Evolutionary conservation across 2,113 vertebrate species (phyloP), one percentile per base, ranked within the genome.

Genomic region (Varanus komodoensis): DNA sequence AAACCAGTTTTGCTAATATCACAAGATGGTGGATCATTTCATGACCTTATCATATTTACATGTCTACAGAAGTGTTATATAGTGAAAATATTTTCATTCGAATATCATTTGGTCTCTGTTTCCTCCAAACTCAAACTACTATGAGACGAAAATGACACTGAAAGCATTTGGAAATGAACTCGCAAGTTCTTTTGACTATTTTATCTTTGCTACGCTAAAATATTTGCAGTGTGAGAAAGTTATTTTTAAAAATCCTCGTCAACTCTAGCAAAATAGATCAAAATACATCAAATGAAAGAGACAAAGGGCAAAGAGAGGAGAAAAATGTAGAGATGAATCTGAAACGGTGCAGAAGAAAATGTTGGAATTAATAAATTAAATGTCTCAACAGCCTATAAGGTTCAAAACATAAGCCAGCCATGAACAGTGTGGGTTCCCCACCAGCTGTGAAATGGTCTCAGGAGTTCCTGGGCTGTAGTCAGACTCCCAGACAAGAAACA

Each of bases 111-210:
- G 64, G 44, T 93, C 64, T 85, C 68, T 32, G 34, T 91, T 91
- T 89, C 89, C 83, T 88, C 69, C 82, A 93, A 92, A 75, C 80
- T 79, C 85, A 85, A 84, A 89, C 92, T 91, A 90, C 75, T 83
- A 15, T 25, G 21, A 61, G 77, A 29, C 67, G 82, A 64, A 77
- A 5, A 15, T 86, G 87, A 92, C 88, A 90, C 91, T 50, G 69
- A 88, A 92, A 92, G 86, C 89, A 83, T 64, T 92, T 91, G 87
- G 88, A 92, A 69, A 73, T 91, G 57, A 87, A 54, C 44, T 85
- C 84, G 17, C 27, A 38, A 82, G 52, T 89, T 90, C 80, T 90
- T 88, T 82, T 68, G 52, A 84, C 85, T 48, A 86, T 50, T 54
- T 82, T 52, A 38, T 57, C 89, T 54, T 77, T 27, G n/a, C 52